Conservation (phyloP, 2,797 vertebrate species). For the Acomys russatus region DNA sequence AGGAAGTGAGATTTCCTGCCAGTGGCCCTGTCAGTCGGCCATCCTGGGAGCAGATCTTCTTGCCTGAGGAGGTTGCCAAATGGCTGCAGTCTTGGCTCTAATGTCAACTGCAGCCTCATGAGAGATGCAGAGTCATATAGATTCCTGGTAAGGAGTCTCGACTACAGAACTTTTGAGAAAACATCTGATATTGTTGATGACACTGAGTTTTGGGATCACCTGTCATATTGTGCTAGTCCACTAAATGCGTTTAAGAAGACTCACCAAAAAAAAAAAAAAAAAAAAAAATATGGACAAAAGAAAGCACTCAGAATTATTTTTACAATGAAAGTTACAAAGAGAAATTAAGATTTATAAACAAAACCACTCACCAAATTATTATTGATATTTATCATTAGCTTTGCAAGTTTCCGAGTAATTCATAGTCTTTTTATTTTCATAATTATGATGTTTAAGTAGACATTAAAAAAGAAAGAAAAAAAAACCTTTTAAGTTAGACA, state of each 20-base stretch:
- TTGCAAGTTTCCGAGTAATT: background rate
- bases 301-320: background rate
- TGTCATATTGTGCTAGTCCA: background rate
- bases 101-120: background rate
- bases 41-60: background rate
- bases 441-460: background rate
- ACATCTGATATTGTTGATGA: background rate
- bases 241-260: background rate
- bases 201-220: slow-evolving; percentile 3
- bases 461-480: background rate
- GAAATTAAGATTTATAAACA: background rate
- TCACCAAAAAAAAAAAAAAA: slow-evolving; percentile 21
- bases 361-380: background rate
- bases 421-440: background rate
- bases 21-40: background rate
- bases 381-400: slow-evolving; percentile 2
- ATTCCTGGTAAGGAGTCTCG: background rate
- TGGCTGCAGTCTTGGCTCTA: background rate
- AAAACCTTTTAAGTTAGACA: background rate
- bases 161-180: background rate
- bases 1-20: background rate
- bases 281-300: background rate
- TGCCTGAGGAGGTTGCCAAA: background rate
- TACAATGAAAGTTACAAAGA: background rate
- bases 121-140: background rate